Evolutionary conservation across 2,797 vertebrate genomes (phyloP).

Genomic region (Dendrocincla fuliginosa): DNA sequence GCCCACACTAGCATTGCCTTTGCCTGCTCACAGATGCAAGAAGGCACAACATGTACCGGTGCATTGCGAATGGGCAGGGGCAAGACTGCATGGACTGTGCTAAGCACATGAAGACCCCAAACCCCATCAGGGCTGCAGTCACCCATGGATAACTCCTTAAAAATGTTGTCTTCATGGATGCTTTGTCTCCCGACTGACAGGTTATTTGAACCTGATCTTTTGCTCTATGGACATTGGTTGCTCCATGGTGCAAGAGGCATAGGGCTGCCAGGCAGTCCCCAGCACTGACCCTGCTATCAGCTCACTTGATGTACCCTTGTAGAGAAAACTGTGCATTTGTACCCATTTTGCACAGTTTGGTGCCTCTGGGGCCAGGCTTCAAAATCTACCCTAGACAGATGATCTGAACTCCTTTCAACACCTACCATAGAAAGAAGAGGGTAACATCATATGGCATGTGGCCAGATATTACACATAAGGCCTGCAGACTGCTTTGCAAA

Average conservation of each 20-base stretch:
- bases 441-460: not conserved
- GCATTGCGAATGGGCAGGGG: not conserved
- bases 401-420: not conserved
- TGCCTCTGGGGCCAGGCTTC: not conserved
- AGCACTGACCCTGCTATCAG: not conserved
- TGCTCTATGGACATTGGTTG: not conserved
- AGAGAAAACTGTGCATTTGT: not conserved
- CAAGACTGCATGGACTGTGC: too few species aligned
- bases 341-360: not conserved
- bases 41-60: not conserved
- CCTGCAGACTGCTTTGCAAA: not conserved
- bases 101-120: not conserved
- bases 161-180: rapidly evolving
- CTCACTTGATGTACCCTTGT: rapidly evolving
- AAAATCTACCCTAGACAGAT: not conserved
- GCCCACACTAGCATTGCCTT: not conserved
- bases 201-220: not conserved
- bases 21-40: not conserved
- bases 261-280: not conserved
- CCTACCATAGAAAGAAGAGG: not conserved
- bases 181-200: rapidly evolving
- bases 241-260: rapidly evolving
- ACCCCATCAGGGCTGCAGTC: not conserved
- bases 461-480: not conserved
- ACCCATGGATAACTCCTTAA: not conserved